Evolutionary conservation across 1,140 invertebrate genomes (phyloP).

Genomic region (Eriocheir sinensis): DNA sequence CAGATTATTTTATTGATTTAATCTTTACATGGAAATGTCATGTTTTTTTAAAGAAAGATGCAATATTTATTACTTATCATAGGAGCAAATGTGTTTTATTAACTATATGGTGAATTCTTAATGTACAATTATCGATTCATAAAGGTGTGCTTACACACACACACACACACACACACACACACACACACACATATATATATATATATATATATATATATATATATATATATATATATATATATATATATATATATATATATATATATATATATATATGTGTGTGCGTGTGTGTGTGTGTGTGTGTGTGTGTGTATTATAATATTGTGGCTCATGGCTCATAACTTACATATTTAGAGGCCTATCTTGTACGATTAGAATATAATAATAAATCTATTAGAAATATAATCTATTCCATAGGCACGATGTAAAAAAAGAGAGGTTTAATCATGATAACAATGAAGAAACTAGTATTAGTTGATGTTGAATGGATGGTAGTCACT

Average conservation of each 20-base stretch:
- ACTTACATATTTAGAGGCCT: not conserved
- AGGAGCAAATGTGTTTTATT: too few species aligned
- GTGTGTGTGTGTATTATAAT: too few species aligned
- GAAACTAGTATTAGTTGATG: not conserved
- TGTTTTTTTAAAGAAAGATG: too few species aligned
- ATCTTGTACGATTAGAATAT: not conserved
- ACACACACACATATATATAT: too few species aligned
- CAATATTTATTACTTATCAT: too few species aligned
- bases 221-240: not conserved
- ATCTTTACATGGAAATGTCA: too few species aligned
- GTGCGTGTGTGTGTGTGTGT: not conserved
- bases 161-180: too few species aligned
- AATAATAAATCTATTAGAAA: not conserved
- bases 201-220: not conserved
- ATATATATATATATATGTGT: not conserved
- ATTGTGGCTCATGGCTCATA: not conserved
- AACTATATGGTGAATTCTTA: too few species aligned
- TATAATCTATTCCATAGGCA: not conserved
- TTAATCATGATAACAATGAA: not conserved
- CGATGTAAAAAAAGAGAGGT: not conserved
- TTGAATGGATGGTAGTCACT: too few species aligned
- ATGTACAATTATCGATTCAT: too few species aligned
- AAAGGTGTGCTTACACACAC: too few species aligned
- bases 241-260: not conserved
- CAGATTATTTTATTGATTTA: too few species aligned